These are phyloP conservation scores for Drosophila kambysellisi DNA, from an alignment of 2,888 invertebrate genomes.

Conservation along the genomic window DNA sequence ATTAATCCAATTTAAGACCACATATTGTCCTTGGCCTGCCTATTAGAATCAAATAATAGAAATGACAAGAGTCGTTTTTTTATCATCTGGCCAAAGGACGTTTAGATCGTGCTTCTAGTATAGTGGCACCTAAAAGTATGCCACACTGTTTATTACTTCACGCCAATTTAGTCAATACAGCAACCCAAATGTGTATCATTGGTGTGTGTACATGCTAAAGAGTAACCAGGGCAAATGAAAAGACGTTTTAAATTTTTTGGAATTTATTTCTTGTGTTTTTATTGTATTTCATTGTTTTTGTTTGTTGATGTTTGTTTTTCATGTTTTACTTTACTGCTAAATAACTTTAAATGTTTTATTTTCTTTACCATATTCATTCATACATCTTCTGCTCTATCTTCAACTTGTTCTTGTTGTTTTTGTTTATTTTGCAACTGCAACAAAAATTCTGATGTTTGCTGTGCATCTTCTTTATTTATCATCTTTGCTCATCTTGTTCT, in stretches of 20 bases:
- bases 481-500: constrained; percentile 65
- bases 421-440: constrained; percentile 47
- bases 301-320: constrained; percentile 63
- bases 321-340: constrained; percentile 76
- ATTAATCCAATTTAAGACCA: background rate
- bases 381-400: constrained; percentile 31
- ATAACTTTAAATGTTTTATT: constrained; percentile 81
- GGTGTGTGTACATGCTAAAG: background rate
- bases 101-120: background rate
- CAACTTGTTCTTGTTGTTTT: constrained; percentile 27
- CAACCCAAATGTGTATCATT: background rate
- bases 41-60: too few species aligned
- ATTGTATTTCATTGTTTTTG: constrained; percentile 77
- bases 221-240: constrained; percentile 10
- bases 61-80: too few species aligned
- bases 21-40: too few species aligned
- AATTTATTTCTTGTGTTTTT: constrained; percentile 77
- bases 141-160: background rate
- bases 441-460: constrained; percentile 53
- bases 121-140: background rate
- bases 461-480: constrained; percentile 61
- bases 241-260: constrained; percentile 42
- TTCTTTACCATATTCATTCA: constrained; percentile 67
- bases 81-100: background rate
- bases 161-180: background rate